These are phyloP conservation scores for Brachypterus glaber DNA, from an alignment of 2,888 invertebrate genomes.

Conservation along the genomic window DNA sequence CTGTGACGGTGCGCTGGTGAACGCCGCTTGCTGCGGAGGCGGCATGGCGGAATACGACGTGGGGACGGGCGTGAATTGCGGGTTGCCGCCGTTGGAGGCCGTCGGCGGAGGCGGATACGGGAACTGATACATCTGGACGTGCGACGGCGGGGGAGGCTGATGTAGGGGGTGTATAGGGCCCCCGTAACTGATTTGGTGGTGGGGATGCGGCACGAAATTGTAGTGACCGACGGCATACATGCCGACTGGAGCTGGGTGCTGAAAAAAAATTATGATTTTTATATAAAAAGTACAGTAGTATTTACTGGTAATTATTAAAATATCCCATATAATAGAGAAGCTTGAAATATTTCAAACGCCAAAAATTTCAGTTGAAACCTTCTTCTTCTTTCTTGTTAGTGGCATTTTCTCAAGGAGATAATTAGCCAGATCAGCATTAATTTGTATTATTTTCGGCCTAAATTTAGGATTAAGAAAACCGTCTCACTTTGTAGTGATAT, in stretches of 20 bases:
- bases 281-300: too few species aligned
- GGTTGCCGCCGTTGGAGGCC: slow-evolving; percentile 16
- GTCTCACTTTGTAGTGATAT: too few species aligned
- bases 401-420: too few species aligned
- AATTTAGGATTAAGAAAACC: too few species aligned
- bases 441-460: too few species aligned
- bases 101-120: slow-evolving; percentile 37
- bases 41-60: slow-evolving; percentile 26
- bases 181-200: slow-evolving; percentile 43
- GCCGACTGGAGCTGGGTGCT: slow-evolving; percentile 46
- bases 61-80: slow-evolving; percentile 24
- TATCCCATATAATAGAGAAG: too few species aligned
- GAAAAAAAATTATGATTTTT: too few species aligned
- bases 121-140: slow-evolving; percentile 46
- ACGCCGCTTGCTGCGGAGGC: slow-evolving; percentile 28
- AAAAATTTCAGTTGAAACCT: too few species aligned
- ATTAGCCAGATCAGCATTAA: too few species aligned
- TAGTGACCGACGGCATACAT: slow-evolving; percentile 56
- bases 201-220: slow-evolving; percentile 59
- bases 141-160: slow-evolving; percentile 28
- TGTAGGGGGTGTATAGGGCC: slow-evolving; percentile 45
- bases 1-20: slow-evolving; percentile 15
- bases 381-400: too few species aligned
- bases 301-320: too few species aligned
- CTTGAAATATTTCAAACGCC: too few species aligned